Conservation (phyloP, 2,888 invertebrate species). For the Parnassius orleans region DNA sequence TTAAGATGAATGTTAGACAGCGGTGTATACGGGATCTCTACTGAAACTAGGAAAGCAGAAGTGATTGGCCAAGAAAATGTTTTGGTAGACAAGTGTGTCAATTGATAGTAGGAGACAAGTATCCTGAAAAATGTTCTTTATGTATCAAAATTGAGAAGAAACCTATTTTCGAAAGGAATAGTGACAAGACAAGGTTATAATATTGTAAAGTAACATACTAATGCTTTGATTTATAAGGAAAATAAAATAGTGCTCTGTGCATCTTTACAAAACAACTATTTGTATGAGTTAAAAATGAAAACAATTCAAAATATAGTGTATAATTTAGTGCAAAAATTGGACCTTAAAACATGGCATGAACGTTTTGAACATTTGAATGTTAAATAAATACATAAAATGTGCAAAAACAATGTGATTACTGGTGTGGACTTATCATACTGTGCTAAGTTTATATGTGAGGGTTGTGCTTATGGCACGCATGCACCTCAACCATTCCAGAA, state of each 20-base stretch:
- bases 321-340: constrained; percentile 23
- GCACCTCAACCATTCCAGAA: background rate
- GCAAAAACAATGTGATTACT: constrained; percentile 26
- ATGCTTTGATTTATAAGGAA: too few relatives aligned
- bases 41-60: too few relatives aligned
- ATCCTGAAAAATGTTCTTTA: constrained; percentile 30
- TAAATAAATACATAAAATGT: constrained; percentile 32
- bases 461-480: constrained; percentile 28
- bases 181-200: constrained; percentile 37
- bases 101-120: background rate
- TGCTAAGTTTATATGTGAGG: constrained; percentile 31
- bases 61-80: too few relatives aligned
- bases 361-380: constrained; percentile 32
- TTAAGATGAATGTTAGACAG: too few relatives aligned
- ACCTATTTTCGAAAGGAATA: constrained; percentile 43
- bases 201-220: constrained; percentile 37
- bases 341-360: constrained; percentile 31
- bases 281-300: constrained; percentile 32
- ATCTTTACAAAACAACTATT: constrained; percentile 29
- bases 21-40: too few relatives aligned
- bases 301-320: constrained; percentile 19
- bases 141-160: constrained; percentile 43
- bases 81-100: too few relatives aligned
- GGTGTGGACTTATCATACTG: constrained; percentile 13
- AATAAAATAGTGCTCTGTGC: constrained; percentile 18